Conservation (phyloP, 2,113 vertebrate species). For the Pan troglodytes region NHGRI_mPanTro3-v2.1_pri NC_072411.2:71914001-71914500, state of each 20-base stretch:
- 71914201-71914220: not conserved
- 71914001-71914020: not conserved
- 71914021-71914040: not conserved
- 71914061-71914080: too few species aligned
- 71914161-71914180: too few species aligned
- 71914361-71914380: constrained; percentile 21
- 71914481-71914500: too few species aligned
- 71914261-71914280: not conserved
- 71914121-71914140: too few species aligned
- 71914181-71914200: not conserved
- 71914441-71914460: too few species aligned
- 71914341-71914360: constrained; percentile 23
- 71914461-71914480: too few species aligned
- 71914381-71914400: not conserved
- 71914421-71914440: too few species aligned
- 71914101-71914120: too few species aligned
- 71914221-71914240: constrained; percentile 40
- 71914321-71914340: constrained; percentile 43
- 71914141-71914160: too few species aligned
- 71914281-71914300: not conserved
- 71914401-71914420: not conserved
- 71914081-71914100: too few species aligned
- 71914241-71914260: not conserved
- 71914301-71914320: not conserved
- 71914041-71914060: not conserved